Evolutionary conservation across 1,140 invertebrate species (phyloP), one percentile per base, ranked within the genome.

Genomic region (Aphaenogaster floridana): DNA sequence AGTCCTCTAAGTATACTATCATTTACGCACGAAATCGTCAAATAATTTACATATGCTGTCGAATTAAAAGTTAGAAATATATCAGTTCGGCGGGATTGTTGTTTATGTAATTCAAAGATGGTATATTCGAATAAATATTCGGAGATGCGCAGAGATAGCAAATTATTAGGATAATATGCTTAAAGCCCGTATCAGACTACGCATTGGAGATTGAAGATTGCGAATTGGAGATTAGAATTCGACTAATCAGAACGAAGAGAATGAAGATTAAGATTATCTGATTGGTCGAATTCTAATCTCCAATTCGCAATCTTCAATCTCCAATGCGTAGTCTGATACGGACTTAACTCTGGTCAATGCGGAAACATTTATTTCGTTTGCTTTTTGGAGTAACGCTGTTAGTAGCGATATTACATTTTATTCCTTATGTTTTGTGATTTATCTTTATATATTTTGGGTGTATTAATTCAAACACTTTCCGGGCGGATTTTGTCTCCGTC

Each of bases 401-500:
- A 2, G 21, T 5, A 2, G 17, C 9, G 7, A 68, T 13, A 42
- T 21, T 45, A 48, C 21, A 7, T 61, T 28, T 28, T 6, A 13
- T 45, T 45, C 15, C 4, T 36, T 17, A 36, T 7, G 3, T 36
- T 36, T 54, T 15, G 50, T 6, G 3, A 72, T 50, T 34, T 45
- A 28, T 7, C 36, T 57, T 61, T 28, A 34, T 45, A 34, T 57
- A 45, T 59, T 57, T 13, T 36, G 2, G 3, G 36, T 7, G 21
- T 45, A 34, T 71, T 83, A 34, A 28, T 81, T 1, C 9, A 28
- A 13, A 36, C 1, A 45, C 61, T 83, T 81, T 61, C 34, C 34
- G 17, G 36, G 17, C 11, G 48, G 76, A 64, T 79, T 79, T 85
- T 9, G 74, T 74, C n/a, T 59, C 57, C 17, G 71, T 39, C 61